Conservation (phyloP, 2,113 vertebrate species). For the Laticauda colubrina region DNA sequence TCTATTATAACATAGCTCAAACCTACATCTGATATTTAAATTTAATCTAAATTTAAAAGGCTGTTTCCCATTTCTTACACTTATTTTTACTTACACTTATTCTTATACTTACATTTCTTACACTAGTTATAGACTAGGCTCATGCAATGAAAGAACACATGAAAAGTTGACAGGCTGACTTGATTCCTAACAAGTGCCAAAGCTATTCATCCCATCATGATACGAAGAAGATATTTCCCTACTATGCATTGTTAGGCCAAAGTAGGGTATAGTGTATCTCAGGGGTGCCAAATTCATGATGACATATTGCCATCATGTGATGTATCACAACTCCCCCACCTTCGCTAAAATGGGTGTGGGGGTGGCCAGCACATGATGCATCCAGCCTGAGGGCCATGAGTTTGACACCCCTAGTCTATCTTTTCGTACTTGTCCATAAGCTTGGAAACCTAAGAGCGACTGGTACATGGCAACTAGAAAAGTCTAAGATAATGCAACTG, state of each 20-base stretch:
- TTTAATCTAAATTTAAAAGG: not conserved
- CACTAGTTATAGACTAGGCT: not conserved
- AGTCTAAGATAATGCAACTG: not conserved
- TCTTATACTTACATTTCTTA: too few species aligned
- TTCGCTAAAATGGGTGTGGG: too few species aligned
- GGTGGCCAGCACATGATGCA: too few species aligned
- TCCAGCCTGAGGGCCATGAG: too few species aligned
- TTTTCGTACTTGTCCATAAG: not conserved
- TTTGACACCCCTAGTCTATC: not conserved
- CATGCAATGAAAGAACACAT: not conserved
- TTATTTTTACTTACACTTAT: not conserved
- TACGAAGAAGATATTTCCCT: not conserved
- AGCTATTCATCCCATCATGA: not conserved
- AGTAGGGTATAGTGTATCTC: not conserved
- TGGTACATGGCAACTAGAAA: not conserved
- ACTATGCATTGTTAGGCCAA: not conserved
- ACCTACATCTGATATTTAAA: not conserved
- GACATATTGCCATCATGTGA: too few species aligned
- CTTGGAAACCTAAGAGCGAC: not conserved
- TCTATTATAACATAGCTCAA: not conserved
- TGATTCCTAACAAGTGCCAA: not conserved
- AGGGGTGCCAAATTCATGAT: too few species aligned
- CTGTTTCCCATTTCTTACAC: not conserved
- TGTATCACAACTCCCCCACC: too few species aligned
- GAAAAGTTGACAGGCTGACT: not conserved